A percentile compares a stretch with the other conserved stretches of the same genome.
These are phyloP conservation scores for Drosophila ananassae DNA, from an alignment of 1,140 invertebrate species.

Conservation along the genomic window DNA sequence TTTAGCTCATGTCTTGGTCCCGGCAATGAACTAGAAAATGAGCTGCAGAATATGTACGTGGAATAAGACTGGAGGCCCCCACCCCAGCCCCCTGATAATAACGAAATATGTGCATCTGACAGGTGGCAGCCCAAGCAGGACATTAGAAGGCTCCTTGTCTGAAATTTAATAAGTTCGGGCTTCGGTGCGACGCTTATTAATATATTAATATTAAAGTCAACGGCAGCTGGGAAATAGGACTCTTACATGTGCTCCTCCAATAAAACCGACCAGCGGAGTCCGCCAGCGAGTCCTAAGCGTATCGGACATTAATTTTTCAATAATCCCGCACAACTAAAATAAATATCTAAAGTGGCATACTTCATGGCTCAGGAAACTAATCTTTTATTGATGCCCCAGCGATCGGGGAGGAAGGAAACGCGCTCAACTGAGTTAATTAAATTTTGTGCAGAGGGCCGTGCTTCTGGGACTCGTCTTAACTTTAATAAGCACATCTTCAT, in stretches of 20 bases:
- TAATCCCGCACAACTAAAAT: conserved; percentile 63
- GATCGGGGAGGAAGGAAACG: conserved; percentile 28
- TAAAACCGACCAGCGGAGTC: neutral
- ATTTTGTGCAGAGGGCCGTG: conserved; percentile 47
- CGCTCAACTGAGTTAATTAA: conserved; percentile 81
- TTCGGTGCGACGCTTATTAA: conserved; percentile 61
- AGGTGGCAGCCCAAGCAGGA: conserved; percentile 59
- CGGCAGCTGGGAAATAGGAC: conserved; percentile 44
- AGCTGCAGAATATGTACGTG: conserved; percentile 68
- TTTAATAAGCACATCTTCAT: conserved; percentile 53
- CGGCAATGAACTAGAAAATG: conserved; percentile 83
- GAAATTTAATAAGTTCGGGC: conserved; percentile 67
- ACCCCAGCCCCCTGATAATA: conserved; percentile 61
- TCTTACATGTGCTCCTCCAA: conserved; percentile 37
- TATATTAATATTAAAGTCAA: conserved; percentile 62
- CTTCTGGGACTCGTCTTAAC: conserved; percentile 19
- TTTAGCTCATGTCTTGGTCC: conserved; percentile 72
- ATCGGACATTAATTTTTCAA: conserved; percentile 75
- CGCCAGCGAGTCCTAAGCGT: conserved; percentile 53
- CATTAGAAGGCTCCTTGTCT: conserved; percentile 34
- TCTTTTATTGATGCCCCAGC: conserved; percentile 77
- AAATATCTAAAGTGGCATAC: conserved; percentile 74
- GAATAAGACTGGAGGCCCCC: conserved; percentile 39
- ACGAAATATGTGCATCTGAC: conserved; percentile 79
- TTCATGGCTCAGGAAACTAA: conserved; percentile 67